Conservation (phyloP, 2,888 invertebrate species). For the Empis stercorea region DNA sequence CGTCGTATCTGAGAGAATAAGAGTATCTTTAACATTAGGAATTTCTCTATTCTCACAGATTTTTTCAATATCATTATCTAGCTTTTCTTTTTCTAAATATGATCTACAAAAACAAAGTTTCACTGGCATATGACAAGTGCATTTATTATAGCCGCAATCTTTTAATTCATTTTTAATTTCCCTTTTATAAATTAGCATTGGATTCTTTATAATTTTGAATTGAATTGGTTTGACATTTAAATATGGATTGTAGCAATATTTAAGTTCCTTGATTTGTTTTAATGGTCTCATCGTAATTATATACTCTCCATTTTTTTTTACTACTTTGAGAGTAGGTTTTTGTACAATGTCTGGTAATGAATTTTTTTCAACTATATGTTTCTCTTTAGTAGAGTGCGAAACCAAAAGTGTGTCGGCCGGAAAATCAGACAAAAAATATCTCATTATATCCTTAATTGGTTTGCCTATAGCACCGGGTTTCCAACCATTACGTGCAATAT, state of each 20-base stretch:
- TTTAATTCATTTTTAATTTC: constrained; percentile 43
- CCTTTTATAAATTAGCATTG: constrained; percentile 37
- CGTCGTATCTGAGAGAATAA: constrained; percentile 28
- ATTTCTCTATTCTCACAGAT: constrained; percentile 27
- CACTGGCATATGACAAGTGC: constrained; percentile 41
- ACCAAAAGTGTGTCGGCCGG: constrained; percentile 28
- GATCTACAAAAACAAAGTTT: constrained; percentile 26
- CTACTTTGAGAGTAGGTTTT: constrained; percentile 49
- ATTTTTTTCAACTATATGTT: constrained; percentile 26
- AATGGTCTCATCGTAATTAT: constrained; percentile 54
- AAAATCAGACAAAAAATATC: constrained; percentile 28
- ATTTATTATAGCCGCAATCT: constrained; percentile 42
- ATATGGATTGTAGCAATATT: constrained; percentile 50
- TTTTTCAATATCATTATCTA: constrained; percentile 39
- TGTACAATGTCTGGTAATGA: constrained; percentile 18
- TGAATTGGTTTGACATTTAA: constrained; percentile 54
- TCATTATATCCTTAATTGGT: constrained; percentile 30
- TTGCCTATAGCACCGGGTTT: constrained; percentile 30
- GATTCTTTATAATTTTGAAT: constrained; percentile 51
- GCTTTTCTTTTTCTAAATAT: constrained; percentile 36
- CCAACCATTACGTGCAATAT: constrained; percentile 25
- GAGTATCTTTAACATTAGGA: constrained; percentile 16
- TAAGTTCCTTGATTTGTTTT: constrained; percentile 45
- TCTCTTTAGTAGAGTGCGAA: constrained; percentile 25
- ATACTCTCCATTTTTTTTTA: constrained; percentile 51